Evolutionary conservation across 2,888 invertebrate genomes (phyloP).

Genomic region (Eupithecia dodoneata): DNA sequence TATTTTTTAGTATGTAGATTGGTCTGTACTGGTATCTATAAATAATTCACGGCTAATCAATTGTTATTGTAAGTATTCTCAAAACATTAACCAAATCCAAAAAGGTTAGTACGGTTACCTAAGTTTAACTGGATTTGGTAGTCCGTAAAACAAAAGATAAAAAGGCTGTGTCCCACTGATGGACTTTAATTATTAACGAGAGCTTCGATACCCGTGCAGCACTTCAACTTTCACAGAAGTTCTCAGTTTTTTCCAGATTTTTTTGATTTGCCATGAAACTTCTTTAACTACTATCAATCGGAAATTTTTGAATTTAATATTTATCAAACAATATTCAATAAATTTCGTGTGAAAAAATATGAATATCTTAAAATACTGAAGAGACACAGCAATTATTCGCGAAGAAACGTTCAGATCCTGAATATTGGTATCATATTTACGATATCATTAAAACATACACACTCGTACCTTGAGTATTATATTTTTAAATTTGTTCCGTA

Average conservation of each 20-base stretch:
- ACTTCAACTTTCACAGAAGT: constrained; percentile 49
- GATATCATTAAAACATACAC: background rate
- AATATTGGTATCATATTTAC: background rate
- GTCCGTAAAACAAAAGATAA: constrained; percentile 33
- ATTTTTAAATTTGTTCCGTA: constrained; percentile 1
- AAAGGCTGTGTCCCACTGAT: constrained; percentile 54
- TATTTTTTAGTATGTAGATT: background rate
- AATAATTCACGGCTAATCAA: background rate
- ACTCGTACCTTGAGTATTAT: background rate
- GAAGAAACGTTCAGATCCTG: background rate
- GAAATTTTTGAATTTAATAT: background rate
- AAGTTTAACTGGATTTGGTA: constrained; percentile 7
- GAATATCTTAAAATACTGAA: background rate
- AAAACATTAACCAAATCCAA: background rate
- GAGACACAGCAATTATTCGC: background rate
- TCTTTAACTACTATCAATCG: background rate
- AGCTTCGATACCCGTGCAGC: constrained; percentile 52
- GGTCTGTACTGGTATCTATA: background rate
- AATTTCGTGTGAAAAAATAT: background rate
- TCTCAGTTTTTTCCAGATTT: constrained; percentile 48
- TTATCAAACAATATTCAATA: background rate
- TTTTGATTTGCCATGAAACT: constrained; percentile 38
- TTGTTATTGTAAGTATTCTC: background rate
- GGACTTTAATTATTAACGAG: constrained; percentile 59
- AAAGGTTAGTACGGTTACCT: background rate